phyloP scores from a whole-genome alignment of 2,797 vertebrate species.

The Pagetopsis macropterus region DNA sequence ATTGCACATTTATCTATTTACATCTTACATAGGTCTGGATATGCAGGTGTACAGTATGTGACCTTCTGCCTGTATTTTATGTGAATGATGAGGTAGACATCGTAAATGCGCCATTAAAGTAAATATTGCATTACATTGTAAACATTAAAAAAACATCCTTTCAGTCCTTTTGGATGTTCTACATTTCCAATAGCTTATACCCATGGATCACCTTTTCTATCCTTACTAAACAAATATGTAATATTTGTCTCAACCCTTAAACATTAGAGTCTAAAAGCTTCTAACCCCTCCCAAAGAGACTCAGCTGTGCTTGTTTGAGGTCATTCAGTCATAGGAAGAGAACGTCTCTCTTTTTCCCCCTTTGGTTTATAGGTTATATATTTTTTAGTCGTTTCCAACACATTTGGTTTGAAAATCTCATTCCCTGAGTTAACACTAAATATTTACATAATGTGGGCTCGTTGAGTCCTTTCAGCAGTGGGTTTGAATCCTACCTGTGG shows the following conservation, averaged over 20 bases:
- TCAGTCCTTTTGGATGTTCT: neutral
- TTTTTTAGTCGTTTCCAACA: constrained; percentile 12
- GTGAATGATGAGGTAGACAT: constrained; percentile 48
- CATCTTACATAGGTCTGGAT: constrained; percentile 6
- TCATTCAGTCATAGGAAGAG: neutral
- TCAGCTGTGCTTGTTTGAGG: neutral
- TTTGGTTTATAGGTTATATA: neutral
- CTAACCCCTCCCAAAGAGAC: constrained; percentile 1
- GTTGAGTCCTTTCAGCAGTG: too few species aligned
- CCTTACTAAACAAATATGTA: constrained; percentile 16
- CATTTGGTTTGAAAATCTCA: constrained; percentile 20
- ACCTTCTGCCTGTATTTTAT: neutral
- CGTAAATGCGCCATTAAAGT: constrained; percentile 10
- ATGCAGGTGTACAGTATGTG: neutral
- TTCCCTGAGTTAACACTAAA: constrained; percentile 1
- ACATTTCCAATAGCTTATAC: neutral
- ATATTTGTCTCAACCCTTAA: constrained; percentile 2
- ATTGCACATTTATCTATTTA: neutral
- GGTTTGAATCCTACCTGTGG: too few species aligned
- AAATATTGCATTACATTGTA: constrained; percentile 4
- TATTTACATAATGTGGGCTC: too few species aligned
- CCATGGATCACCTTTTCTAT: neutral
- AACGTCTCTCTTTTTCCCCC: neutral
- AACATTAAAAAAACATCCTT: neutral
- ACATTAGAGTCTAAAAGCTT: constrained; percentile 6